Evolutionary conservation across 1,140 invertebrate species (phyloP).

Genomic region (Dufourea novaeangliae): DNA sequence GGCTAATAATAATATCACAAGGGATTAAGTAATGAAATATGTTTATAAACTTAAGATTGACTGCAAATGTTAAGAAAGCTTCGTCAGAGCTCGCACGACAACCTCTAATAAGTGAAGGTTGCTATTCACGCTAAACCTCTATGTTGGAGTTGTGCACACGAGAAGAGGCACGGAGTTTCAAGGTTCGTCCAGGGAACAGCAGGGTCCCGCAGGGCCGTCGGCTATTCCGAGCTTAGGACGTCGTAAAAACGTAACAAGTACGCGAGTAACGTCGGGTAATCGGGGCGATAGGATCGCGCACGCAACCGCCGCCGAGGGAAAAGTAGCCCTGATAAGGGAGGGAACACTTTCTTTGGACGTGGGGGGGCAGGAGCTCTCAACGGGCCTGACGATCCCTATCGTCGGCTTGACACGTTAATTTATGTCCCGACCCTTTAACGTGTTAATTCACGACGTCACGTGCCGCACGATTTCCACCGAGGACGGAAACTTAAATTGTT

Average conservation of each 20-base stretch:
- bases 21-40: too few relatives aligned
- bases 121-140: too few relatives aligned
- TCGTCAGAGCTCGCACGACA: too few relatives aligned
- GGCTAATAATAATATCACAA: too few relatives aligned
- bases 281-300: slow-evolving; percentile 29
- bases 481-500: slow-evolving; percentile 77
- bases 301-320: slow-evolving; percentile 6
- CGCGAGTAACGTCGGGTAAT: slow-evolving; percentile 14
- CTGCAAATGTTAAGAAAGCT: too few relatives aligned
- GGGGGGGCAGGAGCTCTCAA: slow-evolving; percentile 25
- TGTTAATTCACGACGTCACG: slow-evolving; percentile 76
- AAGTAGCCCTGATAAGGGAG: slow-evolving; percentile 30
- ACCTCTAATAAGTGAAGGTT: too few relatives aligned
- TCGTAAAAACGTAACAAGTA: slow-evolving; percentile 39
- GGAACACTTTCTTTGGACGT: slow-evolving; percentile 34
- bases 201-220: neutral
- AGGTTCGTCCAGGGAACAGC: neutral
- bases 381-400: slow-evolving; percentile 52
- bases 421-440: slow-evolving; percentile 65
- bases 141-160: neutral
- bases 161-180: neutral
- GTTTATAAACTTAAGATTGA: too few relatives aligned
- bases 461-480: slow-evolving; percentile 61
- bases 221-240: slow-evolving; percentile 14
- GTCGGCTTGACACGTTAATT: slow-evolving; percentile 70